phyloP scores from a whole-genome alignment of 2,113 vertebrate genomes.

The Chlorodrepanis virens region DNA sequence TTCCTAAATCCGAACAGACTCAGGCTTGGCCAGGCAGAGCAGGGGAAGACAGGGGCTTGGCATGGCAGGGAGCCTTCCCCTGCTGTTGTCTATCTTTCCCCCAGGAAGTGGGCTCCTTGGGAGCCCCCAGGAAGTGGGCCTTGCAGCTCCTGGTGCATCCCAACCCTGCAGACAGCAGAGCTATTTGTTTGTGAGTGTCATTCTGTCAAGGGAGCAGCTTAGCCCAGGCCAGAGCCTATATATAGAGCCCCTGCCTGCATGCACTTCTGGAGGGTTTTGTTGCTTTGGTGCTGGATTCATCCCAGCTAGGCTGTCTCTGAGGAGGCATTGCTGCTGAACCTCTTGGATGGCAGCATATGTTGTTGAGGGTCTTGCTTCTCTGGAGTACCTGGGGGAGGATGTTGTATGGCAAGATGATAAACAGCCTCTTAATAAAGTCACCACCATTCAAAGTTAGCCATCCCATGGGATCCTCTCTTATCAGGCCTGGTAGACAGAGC shows the following conservation, averaged over 20 bases:
- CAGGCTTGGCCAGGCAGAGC: not conserved
- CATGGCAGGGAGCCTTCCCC: not conserved
- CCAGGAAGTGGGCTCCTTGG: not conserved
- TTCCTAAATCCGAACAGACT: not conserved
- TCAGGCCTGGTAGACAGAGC: constrained; percentile 35
- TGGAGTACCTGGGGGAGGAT: not conserved
- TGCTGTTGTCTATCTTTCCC: not conserved
- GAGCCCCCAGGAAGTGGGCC: too few species aligned
- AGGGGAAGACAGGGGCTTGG: not conserved
- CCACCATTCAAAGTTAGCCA: not conserved
- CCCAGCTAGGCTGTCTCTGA: constrained; percentile 25
- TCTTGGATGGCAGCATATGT: not conserved
- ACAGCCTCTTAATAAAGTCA: not conserved
- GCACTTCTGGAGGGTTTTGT: constrained; percentile 42
- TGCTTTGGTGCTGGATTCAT: not conserved
- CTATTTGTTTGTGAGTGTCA: constrained; percentile 46
- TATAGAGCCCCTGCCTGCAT: constrained; percentile 30
- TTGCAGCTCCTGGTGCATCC: not conserved
- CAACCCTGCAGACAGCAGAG: constrained; percentile 38
- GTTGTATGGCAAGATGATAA: not conserved
- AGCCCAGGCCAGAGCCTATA: constrained; percentile 30
- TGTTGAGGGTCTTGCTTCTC: not conserved
- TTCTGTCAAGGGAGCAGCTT: constrained; percentile 13
- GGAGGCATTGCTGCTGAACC: not conserved
- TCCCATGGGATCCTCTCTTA: not conserved